phyloP scores from a whole-genome alignment of 2,888 invertebrate genomes.

The Xestobium rufovillosum region DNA sequence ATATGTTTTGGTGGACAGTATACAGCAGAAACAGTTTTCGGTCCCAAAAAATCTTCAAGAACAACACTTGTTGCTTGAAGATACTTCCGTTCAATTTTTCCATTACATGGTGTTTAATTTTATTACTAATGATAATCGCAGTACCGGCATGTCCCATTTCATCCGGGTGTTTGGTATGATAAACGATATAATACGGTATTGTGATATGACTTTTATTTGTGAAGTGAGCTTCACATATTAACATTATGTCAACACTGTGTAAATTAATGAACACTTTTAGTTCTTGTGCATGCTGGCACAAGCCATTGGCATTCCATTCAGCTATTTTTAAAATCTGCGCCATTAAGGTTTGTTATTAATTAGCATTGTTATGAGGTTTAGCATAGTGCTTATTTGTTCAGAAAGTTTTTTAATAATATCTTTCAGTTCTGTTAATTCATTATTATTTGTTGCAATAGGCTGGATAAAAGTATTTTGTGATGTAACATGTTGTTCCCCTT shows the following conservation, averaged over 20 bases:
- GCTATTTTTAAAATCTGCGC: constrained; percentile 12
- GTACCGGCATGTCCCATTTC: too few relatives aligned
- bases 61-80: too few relatives aligned
- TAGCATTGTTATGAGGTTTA: constrained; percentile 13
- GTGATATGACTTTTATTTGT: constrained; percentile 12
- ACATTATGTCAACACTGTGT: constrained; percentile 10
- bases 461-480: too few relatives aligned
- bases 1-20: too few relatives aligned
- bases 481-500: constrained; percentile 6
- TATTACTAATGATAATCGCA: too few relatives aligned
- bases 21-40: too few relatives aligned
- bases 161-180: too few relatives aligned
- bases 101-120: too few relatives aligned
- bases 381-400: constrained; percentile 12
- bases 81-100: too few relatives aligned
- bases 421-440: constrained; percentile 11
- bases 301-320: constrained; percentile 12
- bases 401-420: constrained; percentile 14
- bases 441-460: constrained; percentile 1
- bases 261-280: constrained; percentile 7
- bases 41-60: too few relatives aligned
- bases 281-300: constrained; percentile 16
- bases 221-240: constrained; percentile 9
- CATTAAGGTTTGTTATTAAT: constrained; percentile 14
- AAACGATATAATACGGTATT: too few relatives aligned